A percentile compares a stretch with the other conserved stretches of the same genome.
Conservation (phyloP, 1,140 invertebrate genomes). For the Apis cerana region DNA sequence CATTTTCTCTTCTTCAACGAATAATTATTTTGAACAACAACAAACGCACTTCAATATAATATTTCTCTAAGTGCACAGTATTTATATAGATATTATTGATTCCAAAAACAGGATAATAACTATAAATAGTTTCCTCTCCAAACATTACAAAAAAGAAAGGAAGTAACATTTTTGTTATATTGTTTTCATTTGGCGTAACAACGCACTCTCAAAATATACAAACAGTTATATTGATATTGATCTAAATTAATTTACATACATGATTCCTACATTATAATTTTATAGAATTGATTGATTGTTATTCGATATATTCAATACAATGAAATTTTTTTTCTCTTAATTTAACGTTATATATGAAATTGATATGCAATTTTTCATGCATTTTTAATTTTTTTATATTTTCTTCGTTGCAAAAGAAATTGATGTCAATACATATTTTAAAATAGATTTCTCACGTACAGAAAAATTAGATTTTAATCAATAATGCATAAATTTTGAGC, state of each 20-base stretch:
- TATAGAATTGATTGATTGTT: conserved; percentile 1
- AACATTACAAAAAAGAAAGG: background rate
- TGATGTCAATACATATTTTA: background rate
- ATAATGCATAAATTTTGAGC: background rate
- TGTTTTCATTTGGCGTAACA: background rate
- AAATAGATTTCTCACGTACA: background rate
- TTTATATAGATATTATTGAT: background rate
- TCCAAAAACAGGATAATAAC: background rate
- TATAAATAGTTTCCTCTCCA: background rate
- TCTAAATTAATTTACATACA: conserved; percentile 30
- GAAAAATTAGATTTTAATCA: background rate
- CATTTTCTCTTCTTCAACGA: conserved; percentile 1
- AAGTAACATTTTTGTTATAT: background rate
- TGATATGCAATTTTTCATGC: conserved; percentile 1
- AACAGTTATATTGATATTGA: conserved; percentile 12
- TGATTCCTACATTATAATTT: background rate
- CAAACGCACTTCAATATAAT: background rate
- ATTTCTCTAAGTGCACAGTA: background rate
- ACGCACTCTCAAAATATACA: conserved; percentile 23
- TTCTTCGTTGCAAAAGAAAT: background rate
- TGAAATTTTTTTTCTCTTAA: background rate
- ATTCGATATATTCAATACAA: background rate
- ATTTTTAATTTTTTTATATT: background rate
- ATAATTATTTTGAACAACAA: conserved; percentile 19
- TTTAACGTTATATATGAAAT: background rate